A percentile compares a stretch with the other conserved stretches of the same genome.
Conservation (phyloP, 1,140 invertebrate genomes). For the Papilio polyxenes region DNA sequence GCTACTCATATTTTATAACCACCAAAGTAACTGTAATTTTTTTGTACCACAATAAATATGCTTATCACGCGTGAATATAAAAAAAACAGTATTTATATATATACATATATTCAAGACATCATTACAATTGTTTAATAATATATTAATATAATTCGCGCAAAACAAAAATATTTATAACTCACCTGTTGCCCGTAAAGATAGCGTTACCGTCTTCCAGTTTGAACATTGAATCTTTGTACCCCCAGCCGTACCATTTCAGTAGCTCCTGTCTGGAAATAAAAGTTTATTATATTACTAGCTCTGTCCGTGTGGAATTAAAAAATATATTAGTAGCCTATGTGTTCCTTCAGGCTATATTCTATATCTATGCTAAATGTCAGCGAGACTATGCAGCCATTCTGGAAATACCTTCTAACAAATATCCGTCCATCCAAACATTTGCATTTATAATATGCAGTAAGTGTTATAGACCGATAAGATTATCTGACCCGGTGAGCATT, state of each 20-base stretch:
- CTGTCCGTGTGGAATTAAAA: neutral
- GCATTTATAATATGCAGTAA: no score
- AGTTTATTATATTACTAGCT: neutral
- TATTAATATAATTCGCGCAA: neutral
- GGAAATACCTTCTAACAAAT: no score
- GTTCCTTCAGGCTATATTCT: no score
- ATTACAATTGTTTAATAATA: neutral
- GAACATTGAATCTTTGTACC: slow-evolving; percentile 90
- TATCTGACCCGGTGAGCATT: no score
- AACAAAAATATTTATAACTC: slow-evolving; percentile 11
- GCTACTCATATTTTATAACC: no score
- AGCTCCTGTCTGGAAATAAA: slow-evolving; percentile 85
- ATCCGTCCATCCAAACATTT: no score
- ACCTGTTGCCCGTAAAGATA: slow-evolving; percentile 72
- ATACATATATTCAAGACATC: neutral
- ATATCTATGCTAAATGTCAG: no score
- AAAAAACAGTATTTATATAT: neutral
- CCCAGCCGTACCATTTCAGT: slow-evolving; percentile 99
- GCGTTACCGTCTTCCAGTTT: slow-evolving; percentile 49
- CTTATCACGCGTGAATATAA: neutral
- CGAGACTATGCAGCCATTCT: no score
- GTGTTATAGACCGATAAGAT: no score
- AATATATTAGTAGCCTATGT: no score
- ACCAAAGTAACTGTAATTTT: neutral
- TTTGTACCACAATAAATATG: neutral